phyloP scores from a whole-genome alignment of 2,113 vertebrate species.

The Zosterops pallidus region DNA sequence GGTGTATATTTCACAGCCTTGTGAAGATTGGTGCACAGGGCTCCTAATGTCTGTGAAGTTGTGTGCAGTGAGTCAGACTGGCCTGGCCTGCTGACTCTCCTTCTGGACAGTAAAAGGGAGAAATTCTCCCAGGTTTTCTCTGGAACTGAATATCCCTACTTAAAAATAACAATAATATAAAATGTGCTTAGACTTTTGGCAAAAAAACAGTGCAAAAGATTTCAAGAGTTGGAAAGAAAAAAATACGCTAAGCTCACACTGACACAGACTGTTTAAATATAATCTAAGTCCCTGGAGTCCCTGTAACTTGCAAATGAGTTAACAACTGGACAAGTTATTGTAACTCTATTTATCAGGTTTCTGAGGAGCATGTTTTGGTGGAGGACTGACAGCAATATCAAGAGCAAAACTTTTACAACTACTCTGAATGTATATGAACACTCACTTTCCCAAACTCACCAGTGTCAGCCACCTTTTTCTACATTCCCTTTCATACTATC shows the following conservation, averaged over 20 bases:
- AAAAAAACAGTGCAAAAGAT: not conserved
- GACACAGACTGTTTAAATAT: not conserved
- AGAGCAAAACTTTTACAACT: not conserved
- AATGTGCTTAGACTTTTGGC: not conserved
- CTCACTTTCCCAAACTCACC: not conserved
- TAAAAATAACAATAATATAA: too few relatives aligned
- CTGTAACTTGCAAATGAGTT: not conserved
- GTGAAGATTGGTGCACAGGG: not conserved
- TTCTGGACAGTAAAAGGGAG: not conserved
- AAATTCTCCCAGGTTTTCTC: not conserved
- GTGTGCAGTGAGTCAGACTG: not conserved
- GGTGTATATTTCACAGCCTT: not conserved
- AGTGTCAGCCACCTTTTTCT: not conserved
- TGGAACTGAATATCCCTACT: not conserved
- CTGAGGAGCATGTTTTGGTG: not conserved
- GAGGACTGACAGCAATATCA: not conserved
- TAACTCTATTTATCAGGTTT: not conserved
- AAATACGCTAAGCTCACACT: not conserved
- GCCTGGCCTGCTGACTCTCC: not conserved
- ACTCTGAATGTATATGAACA: not conserved
- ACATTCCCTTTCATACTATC: not conserved
- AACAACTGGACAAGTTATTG: not conserved
- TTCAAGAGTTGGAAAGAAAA: not conserved
- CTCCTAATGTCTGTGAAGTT: not conserved
- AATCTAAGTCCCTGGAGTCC: not conserved